Conservation (phyloP, 2,888 invertebrate species). For the Congeria kusceri region DNA sequence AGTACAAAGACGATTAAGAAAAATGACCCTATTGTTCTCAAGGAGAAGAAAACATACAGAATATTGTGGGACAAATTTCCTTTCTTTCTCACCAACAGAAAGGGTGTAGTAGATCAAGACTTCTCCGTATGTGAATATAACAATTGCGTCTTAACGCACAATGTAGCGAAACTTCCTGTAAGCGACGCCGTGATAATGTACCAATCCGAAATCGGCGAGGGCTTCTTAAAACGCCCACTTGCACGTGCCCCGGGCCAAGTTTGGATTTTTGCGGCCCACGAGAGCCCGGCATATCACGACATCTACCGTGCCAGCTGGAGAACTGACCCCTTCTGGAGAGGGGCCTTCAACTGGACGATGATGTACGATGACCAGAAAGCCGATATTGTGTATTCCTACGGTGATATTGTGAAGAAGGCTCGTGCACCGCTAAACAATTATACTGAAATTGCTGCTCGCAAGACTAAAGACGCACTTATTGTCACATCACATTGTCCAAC, state of each 20-base stretch:
- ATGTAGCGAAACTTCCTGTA: too few relatives aligned
- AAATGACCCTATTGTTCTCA: too few relatives aligned
- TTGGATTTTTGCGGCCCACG: conserved; percentile 23
- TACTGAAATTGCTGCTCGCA: conserved; percentile 15
- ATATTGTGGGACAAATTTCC: too few relatives aligned
- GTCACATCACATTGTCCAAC: conserved; percentile 36
- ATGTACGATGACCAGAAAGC: conserved; percentile 31
- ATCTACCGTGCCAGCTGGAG: background rate
- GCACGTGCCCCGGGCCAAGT: background rate
- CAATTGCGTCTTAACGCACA: too few relatives aligned
- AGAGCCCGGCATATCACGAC: background rate
- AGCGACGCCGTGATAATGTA: too few relatives aligned
- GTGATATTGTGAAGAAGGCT: conserved; percentile 24
- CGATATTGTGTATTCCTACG: conserved; percentile 46
- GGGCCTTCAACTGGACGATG: conserved; percentile 60
- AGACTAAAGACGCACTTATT: conserved; percentile 28
- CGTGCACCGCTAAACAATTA: background rate
- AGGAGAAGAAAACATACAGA: too few relatives aligned
- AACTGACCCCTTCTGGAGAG: conserved; percentile 9
- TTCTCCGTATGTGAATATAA: too few relatives aligned
- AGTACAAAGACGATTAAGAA: too few relatives aligned
- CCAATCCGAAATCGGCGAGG: too few relatives aligned
- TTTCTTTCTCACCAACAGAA: too few relatives aligned
- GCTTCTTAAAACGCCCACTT: too few relatives aligned
- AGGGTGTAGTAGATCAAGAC: too few relatives aligned